Conservation (phyloP, 2,113 vertebrate species). For the Chloebia gouldiae region DNA sequence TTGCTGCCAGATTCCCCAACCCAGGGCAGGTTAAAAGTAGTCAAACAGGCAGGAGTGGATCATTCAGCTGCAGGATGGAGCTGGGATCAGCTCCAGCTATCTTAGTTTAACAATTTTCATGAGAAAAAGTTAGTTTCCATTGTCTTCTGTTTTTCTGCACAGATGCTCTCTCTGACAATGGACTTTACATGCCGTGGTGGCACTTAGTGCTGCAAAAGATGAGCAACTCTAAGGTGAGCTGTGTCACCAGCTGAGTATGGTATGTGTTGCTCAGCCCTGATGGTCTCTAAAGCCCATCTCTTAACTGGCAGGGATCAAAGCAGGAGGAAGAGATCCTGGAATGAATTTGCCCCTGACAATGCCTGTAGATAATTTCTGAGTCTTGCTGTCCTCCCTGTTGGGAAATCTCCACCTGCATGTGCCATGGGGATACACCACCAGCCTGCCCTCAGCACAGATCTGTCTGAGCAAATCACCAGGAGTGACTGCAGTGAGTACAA, state of each 20-base stretch:
- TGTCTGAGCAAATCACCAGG: neutral
- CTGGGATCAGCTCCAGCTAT: neutral
- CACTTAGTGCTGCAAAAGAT: neutral
- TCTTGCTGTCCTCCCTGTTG: neutral
- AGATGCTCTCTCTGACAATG: neutral
- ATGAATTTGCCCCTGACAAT: neutral
- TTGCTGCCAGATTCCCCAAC: neutral
- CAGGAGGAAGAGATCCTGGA: neutral
- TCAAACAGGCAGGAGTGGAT: neutral
- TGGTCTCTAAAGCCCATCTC: neutral
- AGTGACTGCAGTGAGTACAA: neutral
- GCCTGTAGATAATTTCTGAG: neutral
- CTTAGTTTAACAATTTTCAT: neutral
- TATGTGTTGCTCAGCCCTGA: neutral
- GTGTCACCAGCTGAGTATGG: neutral
- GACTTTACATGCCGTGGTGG: neutral
- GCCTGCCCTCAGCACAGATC: neutral
- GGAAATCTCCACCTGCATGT: neutral
- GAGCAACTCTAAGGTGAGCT: neutral
- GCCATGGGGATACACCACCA: neutral
- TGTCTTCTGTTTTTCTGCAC: neutral
- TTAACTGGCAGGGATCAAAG: neutral
- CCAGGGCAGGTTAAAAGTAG: neutral
- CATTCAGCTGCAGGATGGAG: neutral
- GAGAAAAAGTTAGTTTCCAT: neutral